Evolutionary conservation across 2,797 vertebrate genomes (phyloP).

Genomic region (Otolemur crassicaudatus): DNA sequence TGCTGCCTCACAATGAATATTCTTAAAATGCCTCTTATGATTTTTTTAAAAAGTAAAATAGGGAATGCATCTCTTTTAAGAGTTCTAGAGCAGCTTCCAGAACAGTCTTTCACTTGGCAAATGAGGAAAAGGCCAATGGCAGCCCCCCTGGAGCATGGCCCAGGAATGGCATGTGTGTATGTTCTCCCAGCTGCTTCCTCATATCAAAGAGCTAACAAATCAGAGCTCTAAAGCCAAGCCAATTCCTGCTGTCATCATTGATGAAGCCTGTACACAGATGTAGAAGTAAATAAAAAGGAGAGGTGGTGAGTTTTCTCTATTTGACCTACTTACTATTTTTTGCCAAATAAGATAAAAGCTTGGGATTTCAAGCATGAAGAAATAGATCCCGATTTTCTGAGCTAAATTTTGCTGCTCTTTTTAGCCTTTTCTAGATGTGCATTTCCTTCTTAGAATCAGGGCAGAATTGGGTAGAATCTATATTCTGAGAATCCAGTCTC

Average conservation of each 20-base stretch:
- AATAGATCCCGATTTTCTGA: conserved; percentile 65
- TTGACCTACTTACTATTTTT: conserved; percentile 84
- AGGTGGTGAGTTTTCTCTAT: conserved; percentile 77
- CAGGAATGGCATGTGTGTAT: conserved; percentile 53
- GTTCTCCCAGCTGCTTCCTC: conserved; percentile 75
- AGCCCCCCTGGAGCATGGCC: conserved; percentile 50
- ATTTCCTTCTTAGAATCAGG: conserved; percentile 56
- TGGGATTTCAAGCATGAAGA: conserved; percentile 71
- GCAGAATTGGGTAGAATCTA: conserved; percentile 41
- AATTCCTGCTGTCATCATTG: conserved; percentile 75
- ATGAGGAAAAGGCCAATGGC: conserved; percentile 26
- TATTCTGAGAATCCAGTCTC: neutral
- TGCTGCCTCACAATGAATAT: neutral
- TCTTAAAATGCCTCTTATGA: conserved; percentile 14
- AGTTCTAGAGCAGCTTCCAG: neutral
- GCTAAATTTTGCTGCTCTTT: conserved; percentile 59
- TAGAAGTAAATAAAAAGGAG: conserved; percentile 80
- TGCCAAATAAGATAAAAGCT: conserved; percentile 71
- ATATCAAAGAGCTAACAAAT: conserved; percentile 70
- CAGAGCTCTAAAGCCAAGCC: conserved; percentile 63
- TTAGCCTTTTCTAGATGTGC: conserved; percentile 6
- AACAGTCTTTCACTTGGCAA: conserved; percentile 38
- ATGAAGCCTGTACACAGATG: conserved; percentile 78
- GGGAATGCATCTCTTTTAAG: neutral
- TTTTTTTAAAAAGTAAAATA: neutral